Evolutionary conservation across 2,113 vertebrate species (phyloP), one percentile per base, ranked within the genome.

Genomic region (Siniperca chuatsi): DNA sequence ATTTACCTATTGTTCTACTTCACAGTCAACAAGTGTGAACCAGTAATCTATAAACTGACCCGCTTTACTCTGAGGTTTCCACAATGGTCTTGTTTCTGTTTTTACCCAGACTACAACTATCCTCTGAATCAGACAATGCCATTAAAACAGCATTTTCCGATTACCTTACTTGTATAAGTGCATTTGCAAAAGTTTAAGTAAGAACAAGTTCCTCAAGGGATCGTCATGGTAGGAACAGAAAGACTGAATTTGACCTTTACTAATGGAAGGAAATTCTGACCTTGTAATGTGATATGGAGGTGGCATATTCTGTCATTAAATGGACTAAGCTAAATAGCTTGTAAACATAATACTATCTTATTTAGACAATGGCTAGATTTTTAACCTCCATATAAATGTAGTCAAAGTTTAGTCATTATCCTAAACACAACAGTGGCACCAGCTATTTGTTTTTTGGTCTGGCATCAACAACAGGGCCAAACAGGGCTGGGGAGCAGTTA

Each of bases 201-300:
- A 46, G 13, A 64, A 58, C n/a, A 21, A 25, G 29, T 48, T 60
- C 7, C 25, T 61, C 23, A 15, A 44, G 48, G 12, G 29, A 61
- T 33, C n/a, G 2, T 35, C 18, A 35, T 23, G 11, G 25, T 8
- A 44, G 35, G 37, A 23, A n/a, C 40, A 69, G 40, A 44, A 40
- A 57, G 10, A 12, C 5, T n/a, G 2, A 7, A 35, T 52, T 15
- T 50, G 40, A 75, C 18, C 33, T 55, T 6, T 54, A 18, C 46
- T 37, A 73, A 64, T 40, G 35, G 12, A 71, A 23, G 37, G 11
- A 58, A 62, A 74, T 61, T 61, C 35, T 68, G 48, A 75, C n/a
- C 35, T 9, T 75, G 20, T 13, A 1, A 70, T 68, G 12, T 55
- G 37, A 75, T n/a, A 42, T 25, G 2, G 25, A 62, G 68, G 6